phyloP scores from a whole-genome alignment of 2,113 vertebrate genomes.

The Macrotis lagotis region DNA sequence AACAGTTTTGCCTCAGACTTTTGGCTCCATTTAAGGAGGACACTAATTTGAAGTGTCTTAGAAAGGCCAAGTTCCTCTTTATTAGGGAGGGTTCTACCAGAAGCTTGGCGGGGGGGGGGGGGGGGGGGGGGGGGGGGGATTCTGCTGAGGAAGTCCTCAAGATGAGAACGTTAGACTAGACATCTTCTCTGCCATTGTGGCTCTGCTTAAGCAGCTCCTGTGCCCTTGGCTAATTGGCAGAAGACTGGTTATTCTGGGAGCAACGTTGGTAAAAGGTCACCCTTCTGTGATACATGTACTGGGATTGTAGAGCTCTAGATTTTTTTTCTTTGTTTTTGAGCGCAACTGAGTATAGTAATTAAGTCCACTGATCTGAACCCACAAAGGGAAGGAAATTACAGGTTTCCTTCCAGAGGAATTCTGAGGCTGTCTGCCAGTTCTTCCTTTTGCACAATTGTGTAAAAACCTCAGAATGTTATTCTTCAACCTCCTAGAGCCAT shows the following conservation, averaged over 20 bases:
- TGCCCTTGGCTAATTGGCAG: neutral
- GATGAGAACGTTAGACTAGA: neutral
- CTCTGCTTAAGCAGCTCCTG: neutral
- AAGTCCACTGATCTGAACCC: neutral
- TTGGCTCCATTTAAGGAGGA: neutral
- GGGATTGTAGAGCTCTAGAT: neutral
- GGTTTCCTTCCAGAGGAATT: neutral
- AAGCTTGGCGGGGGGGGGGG: too few relatives aligned
- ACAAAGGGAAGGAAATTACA: neutral
- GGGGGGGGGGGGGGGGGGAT: too few relatives aligned
- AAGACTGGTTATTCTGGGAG: conserved; percentile 15
- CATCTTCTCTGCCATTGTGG: neutral
- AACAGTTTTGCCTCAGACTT: neutral
- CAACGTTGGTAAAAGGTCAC: neutral
- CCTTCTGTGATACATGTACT: neutral
- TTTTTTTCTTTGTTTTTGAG: neutral
- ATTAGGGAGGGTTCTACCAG: neutral
- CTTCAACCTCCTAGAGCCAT: neutral
- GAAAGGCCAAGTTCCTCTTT: neutral
- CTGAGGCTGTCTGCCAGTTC: neutral
- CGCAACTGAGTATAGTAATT: neutral
- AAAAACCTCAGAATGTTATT: neutral
- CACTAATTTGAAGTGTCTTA: neutral
- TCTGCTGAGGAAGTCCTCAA: neutral
- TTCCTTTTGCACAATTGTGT: neutral